Percentiles rank a stretch among this genome's conserved stretches.
phyloP scores from a whole-genome alignment of 2,888 invertebrate genomes.

The Nycteola revayana region DNA sequence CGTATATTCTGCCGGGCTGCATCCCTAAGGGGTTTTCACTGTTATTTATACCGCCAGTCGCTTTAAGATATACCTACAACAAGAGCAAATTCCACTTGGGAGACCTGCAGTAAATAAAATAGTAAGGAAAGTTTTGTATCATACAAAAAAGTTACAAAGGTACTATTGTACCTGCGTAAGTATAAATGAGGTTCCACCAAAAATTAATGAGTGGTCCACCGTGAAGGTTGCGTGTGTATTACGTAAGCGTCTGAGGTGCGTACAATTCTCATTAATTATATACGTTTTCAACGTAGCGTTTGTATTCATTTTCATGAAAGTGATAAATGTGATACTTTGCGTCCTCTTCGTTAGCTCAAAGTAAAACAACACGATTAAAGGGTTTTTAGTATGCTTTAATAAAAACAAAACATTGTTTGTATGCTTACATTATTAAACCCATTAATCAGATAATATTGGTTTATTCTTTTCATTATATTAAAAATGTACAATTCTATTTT shows the following conservation, averaged over 20 bases:
- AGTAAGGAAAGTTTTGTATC: too few relatives aligned
- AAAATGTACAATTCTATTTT: too few relatives aligned
- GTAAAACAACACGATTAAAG: too few relatives aligned
- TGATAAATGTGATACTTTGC: conserved; percentile 16
- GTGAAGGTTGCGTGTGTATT: conserved; percentile 35
- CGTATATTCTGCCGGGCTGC: background rate
- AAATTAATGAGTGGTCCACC: conserved; percentile 41
- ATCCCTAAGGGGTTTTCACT: conserved; percentile 10
- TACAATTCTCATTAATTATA: conserved; percentile 36
- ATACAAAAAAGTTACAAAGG: too few relatives aligned
- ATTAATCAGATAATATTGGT: too few relatives aligned
- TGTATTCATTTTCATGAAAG: conserved; percentile 24
- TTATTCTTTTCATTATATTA: too few relatives aligned
- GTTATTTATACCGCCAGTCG: conserved; percentile 10
- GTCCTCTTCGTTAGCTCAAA: too few relatives aligned
- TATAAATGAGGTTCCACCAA: conserved; percentile 3
- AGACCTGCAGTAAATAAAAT: conserved; percentile 8
- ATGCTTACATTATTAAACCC: too few relatives aligned
- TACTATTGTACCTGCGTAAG: too few relatives aligned
- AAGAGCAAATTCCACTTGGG: conserved; percentile 1
- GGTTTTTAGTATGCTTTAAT: too few relatives aligned
- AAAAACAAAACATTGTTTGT: too few relatives aligned
- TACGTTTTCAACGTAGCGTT: conserved; percentile 14
- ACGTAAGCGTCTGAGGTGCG: conserved; percentile 26
- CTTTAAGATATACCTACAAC: conserved; percentile 13